phyloP scores from a whole-genome alignment of 2,797 vertebrate genomes.

The Phataginus tetradactyla region DNA sequence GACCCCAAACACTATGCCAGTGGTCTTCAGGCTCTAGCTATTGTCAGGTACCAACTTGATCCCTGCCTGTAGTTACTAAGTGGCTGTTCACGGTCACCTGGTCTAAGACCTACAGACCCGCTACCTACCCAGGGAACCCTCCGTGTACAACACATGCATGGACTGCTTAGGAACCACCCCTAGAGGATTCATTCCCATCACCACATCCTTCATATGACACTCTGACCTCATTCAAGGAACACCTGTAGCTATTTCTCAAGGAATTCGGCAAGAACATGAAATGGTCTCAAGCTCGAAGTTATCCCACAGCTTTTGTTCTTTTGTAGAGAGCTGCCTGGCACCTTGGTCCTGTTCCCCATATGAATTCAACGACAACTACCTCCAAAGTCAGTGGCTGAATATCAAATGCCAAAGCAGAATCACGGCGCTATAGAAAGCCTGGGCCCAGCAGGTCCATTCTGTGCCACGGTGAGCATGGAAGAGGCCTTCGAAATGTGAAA shows the following conservation, averaged over 20 bases:
- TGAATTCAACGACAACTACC: constrained; percentile 81
- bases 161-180: background rate
- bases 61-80: background rate
- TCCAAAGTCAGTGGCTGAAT: constrained; percentile 73
- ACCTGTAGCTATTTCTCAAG: constrained; percentile 78
- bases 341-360: constrained; percentile 70
- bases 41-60: constrained; percentile 31
- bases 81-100: background rate
- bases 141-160: constrained; percentile 49
- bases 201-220: constrained; percentile 69
- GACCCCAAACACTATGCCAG: background rate
- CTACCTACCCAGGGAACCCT: constrained; percentile 44
- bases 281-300: constrained; percentile 72
- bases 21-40: background rate
- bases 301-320: constrained; percentile 74
- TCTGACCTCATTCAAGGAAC: constrained; percentile 77
- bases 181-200: constrained; percentile 44
- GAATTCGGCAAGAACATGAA: constrained; percentile 73
- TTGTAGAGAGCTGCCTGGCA: constrained; percentile 77
- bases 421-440: constrained; percentile 39
- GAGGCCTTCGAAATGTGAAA: background rate
- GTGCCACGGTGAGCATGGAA: background rate
- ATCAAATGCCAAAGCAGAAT: constrained; percentile 73
- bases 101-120: constrained; percentile 50
- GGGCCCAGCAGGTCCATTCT: background rate